These are phyloP conservation scores for Tympanuchus pallidicinctus DNA, from an alignment of 2,113 vertebrate species.

Conservation along the genomic window DNA sequence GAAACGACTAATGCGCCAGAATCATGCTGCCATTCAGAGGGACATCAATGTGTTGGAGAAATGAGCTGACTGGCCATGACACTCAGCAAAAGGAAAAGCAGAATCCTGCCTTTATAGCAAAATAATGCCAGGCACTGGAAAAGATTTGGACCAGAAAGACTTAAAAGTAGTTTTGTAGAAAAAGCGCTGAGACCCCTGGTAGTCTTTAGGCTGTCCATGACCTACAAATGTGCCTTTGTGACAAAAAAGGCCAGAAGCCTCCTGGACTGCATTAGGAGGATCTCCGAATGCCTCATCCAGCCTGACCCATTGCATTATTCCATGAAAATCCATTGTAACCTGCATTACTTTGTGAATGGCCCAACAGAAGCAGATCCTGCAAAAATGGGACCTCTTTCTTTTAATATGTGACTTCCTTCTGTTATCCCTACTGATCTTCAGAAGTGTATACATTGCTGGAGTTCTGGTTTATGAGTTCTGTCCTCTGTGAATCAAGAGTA, in stretches of 20 bases:
- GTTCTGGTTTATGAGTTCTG: background rate
- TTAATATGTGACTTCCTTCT: background rate
- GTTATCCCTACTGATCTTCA: background rate
- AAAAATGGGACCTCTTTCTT: background rate
- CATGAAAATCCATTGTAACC: background rate
- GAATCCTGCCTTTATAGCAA: background rate
- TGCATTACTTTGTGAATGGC: background rate
- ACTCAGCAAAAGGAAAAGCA: background rate
- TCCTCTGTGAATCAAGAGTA: background rate
- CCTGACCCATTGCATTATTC: background rate
- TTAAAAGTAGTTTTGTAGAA: background rate
- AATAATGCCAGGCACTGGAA: background rate
- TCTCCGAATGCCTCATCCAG: background rate
- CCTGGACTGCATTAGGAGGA: background rate
- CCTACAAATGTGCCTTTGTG: fast-evolving
- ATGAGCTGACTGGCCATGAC: background rate
- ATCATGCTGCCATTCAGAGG: background rate
- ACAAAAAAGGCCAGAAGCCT: background rate
- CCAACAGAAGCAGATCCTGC: background rate
- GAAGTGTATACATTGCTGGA: background rate
- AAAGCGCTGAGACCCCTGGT: background rate
- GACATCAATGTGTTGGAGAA: background rate
- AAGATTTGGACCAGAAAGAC: background rate
- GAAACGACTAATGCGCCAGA: fast-evolving
- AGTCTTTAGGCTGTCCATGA: background rate